Evolutionary conservation across 2,888 invertebrate species (phyloP).

Genomic region (Vannuccia rotundouncinata): DNA sequence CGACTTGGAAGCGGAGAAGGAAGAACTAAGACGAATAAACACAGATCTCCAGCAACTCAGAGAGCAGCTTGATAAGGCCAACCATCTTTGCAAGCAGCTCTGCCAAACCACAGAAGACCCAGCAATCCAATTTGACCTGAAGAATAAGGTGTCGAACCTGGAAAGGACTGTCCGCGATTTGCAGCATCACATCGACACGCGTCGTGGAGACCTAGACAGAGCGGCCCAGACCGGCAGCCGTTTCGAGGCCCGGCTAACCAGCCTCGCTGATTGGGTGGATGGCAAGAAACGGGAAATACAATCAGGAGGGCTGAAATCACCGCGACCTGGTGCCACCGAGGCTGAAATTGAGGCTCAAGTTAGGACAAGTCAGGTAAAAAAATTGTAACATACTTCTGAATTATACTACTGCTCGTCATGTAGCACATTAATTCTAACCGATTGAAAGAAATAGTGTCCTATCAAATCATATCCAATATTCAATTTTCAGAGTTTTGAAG

Average conservation of each 20-base stretch:
- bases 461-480: background rate
- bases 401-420: no score
- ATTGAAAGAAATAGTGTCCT: no score
- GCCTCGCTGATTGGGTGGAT: background rate
- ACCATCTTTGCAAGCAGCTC: conserved; percentile 69
- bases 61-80: conserved; percentile 44
- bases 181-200: background rate
- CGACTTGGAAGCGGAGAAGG: background rate
- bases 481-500: background rate
- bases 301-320: background rate
- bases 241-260: conserved; percentile 33
- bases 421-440: no score
- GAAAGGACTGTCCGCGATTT: conserved; percentile 74
- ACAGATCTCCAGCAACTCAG: background rate
- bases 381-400: no score
- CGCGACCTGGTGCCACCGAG: conserved; percentile 1
- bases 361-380: background rate
- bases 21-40: background rate
- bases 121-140: conserved; percentile 80
- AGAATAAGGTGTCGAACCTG: conserved; percentile 75
- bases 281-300: background rate
- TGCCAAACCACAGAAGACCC: conserved; percentile 76
- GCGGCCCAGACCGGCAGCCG: background rate
- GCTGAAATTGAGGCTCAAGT: conserved; percentile 5
- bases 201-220: background rate